Evolutionary conservation across 2,113 vertebrate species (phyloP).

Genomic region (Falcunculus frontatus): DNA sequence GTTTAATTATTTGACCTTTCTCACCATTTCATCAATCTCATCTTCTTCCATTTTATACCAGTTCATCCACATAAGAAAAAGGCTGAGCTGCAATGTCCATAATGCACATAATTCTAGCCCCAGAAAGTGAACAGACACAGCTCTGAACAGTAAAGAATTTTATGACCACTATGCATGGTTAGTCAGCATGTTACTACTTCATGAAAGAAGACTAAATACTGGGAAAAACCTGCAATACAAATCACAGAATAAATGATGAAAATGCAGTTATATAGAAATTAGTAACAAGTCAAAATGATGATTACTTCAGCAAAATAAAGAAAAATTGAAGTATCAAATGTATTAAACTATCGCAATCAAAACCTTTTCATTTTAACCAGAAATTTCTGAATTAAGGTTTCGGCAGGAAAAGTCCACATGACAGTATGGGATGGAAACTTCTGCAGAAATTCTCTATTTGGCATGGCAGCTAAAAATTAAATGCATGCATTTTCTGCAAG

Average conservation of each 20-base stretch:
- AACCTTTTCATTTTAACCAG: neutral
- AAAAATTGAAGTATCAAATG: neutral
- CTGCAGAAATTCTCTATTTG: neutral
- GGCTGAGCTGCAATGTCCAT: neutral
- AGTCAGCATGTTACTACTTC: neutral
- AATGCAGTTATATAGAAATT: neutral
- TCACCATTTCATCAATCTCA: neutral
- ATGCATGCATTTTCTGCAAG: neutral
- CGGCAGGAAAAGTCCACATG: neutral
- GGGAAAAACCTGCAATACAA: neutral
- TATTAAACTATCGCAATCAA: neutral
- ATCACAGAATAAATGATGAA: fast-evolving
- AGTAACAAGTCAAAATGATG: neutral
- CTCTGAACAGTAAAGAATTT: neutral
- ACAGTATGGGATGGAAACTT: neutral
- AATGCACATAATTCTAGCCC: neutral
- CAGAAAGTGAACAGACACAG: neutral
- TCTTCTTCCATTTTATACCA: neutral
- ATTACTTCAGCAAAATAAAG: neutral
- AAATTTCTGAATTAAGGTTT: neutral
- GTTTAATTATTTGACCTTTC: neutral
- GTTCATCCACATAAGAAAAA: neutral
- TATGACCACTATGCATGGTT: neutral
- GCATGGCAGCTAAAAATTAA: neutral
- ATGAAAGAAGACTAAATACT: neutral